Percentiles rank a stretch among this genome's conserved stretches.
Evolutionary conservation across 2,888 invertebrate species (phyloP).

Genomic region (Ligdia adustata): DNA sequence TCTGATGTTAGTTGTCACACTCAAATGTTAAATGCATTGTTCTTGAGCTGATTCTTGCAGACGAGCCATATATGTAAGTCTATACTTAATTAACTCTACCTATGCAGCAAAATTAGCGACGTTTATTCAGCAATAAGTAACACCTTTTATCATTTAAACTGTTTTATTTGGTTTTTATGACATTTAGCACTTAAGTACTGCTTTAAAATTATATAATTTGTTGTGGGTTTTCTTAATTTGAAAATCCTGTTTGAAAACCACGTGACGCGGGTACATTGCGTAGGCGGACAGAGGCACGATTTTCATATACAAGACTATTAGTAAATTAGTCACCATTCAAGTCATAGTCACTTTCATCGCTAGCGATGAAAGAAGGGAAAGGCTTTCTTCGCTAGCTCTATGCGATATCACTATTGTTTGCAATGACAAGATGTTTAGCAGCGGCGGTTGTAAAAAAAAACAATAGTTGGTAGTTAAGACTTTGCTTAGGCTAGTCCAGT

Average conservation of each 20-base stretch:
- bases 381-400: neutral
- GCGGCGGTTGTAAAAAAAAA: too few species aligned
- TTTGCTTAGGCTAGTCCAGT: too few species aligned
- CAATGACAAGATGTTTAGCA: too few species aligned
- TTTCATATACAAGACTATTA: too few species aligned
- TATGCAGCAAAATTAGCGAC: constrained; percentile 20
- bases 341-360: too few species aligned
- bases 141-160: constrained; percentile 8
- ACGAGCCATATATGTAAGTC: constrained; percentile 38
- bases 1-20: constrained; percentile 36
- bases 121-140: neutral
- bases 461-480: too few species aligned
- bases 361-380: too few species aligned
- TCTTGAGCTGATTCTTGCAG: constrained; percentile 51
- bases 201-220: too few species aligned
- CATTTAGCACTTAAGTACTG: too few species aligned
- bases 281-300: too few species aligned
- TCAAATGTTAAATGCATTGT: constrained; percentile 62
- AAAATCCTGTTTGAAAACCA: constrained; percentile 2
- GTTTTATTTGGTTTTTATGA: neutral
- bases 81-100: constrained; percentile 21
- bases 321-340: too few species aligned
- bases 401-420: neutral
- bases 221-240: neutral
- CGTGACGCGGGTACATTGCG: too few species aligned